Conservation (phyloP, 2,797 vertebrate genomes). For the Periparus ater region DNA sequence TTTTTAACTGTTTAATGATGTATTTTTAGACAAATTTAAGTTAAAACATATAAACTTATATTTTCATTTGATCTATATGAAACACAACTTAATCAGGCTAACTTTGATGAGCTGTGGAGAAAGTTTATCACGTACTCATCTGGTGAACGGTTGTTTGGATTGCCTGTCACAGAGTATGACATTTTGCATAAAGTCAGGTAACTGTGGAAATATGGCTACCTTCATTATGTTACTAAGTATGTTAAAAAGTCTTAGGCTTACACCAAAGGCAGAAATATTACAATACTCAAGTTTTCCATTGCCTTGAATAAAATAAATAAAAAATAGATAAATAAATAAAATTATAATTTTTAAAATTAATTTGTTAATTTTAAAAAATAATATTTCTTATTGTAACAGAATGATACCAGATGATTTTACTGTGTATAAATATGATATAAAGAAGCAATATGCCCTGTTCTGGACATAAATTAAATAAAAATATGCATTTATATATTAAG, state of each 20-base stretch:
- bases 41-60: background rate
- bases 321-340: background rate
- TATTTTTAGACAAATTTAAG: background rate
- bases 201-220: background rate
- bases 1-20: background rate
- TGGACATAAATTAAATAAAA: background rate
- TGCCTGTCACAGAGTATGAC: slow-evolving; percentile 83
- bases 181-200: slow-evolving; percentile 82
- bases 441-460: background rate
- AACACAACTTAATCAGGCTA: slow-evolving; percentile 63
- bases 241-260: background rate
- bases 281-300: background rate
- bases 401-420: background rate
- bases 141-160: slow-evolving; percentile 84
- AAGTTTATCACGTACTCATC: slow-evolving; percentile 82
- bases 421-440: background rate
- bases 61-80: background rate
- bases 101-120: slow-evolving; percentile 84
- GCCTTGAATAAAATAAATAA: background rate
- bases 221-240: background rate
- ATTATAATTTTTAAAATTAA: background rate
- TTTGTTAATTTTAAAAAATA: background rate
- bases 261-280: background rate
- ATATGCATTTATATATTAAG: background rate
- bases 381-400: background rate